These are phyloP conservation scores for Porites divaricata DNA, from an alignment of 92 coral and sea anemone species.

Conservation along the genomic window DNA sequence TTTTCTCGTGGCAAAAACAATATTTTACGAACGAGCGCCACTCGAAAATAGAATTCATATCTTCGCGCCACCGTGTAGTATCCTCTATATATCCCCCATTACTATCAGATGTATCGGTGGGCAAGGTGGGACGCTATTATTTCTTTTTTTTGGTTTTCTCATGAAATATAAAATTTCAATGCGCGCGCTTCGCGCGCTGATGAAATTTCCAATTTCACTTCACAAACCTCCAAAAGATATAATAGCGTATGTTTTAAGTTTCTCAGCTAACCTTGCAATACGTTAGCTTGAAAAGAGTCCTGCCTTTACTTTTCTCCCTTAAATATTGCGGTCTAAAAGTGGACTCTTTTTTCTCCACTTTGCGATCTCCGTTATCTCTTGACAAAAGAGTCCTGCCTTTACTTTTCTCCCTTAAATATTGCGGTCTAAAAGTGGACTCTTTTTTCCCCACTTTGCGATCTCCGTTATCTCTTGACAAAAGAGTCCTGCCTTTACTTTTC, in stretches of 20 bases:
- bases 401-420: slow-evolving; percentile 37
- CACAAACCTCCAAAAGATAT: slow-evolving; percentile 58
- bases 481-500: slow-evolving; percentile 13
- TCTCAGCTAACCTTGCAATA: background rate
- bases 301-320: slow-evolving; percentile 27
- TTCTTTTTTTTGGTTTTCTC: slow-evolving; percentile 69
- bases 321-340: slow-evolving; percentile 44
- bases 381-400: slow-evolving; percentile 18
- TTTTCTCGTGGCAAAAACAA: too few species aligned
- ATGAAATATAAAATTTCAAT: slow-evolving; percentile 51
- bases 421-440: slow-evolving; percentile 47
- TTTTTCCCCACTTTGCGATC: slow-evolving; percentile 47
- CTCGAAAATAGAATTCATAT: too few species aligned
- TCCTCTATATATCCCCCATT: background rate
- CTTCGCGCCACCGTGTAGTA: too few species aligned
- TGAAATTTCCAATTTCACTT: slow-evolving; percentile 65
- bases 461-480: slow-evolving; percentile 39
- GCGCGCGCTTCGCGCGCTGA: slow-evolving; percentile 67
- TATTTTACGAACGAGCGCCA: too few species aligned
- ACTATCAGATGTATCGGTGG: background rate
- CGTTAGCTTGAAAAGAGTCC: slow-evolving; percentile 11
- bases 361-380: slow-evolving; percentile 41
- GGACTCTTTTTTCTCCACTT: slow-evolving; percentile 53
- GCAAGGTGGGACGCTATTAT: slow-evolving; percentile 57
- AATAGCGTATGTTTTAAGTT: slow-evolving; percentile 45